Conservation (phyloP, 2,888 invertebrate genomes). For the Diloba caeruleocephala region DNA sequence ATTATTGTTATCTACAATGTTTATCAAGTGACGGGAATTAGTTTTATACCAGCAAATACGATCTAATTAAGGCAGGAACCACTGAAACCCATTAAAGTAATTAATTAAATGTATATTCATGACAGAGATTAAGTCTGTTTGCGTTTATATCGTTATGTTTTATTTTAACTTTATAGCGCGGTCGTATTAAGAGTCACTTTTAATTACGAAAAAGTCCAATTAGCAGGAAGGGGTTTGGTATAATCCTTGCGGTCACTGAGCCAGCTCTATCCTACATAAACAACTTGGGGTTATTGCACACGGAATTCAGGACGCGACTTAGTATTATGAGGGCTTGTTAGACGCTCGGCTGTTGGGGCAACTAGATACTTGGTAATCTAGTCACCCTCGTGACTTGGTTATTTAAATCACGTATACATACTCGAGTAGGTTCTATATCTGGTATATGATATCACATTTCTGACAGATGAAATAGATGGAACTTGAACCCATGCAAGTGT, state of each 20-base stretch:
- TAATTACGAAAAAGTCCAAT: slow-evolving; percentile 52
- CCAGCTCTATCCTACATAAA: slow-evolving; percentile 31
- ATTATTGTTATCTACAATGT: neutral
- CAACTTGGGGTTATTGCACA: slow-evolving; percentile 9
- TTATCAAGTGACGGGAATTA: neutral
- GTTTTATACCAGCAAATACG: neutral
- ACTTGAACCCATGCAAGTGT: no score
- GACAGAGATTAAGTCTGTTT: slow-evolving; percentile 15
- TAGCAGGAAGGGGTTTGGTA: slow-evolving; percentile 37
- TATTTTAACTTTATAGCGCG: slow-evolving; percentile 32
- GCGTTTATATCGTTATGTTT: slow-evolving; percentile 35
- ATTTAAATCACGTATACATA: no score
- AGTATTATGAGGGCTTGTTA: neutral
- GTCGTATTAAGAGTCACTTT: slow-evolving; percentile 46
- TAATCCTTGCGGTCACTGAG: slow-evolving; percentile 53
- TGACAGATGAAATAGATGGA: no score
- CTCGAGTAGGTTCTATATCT: no score
- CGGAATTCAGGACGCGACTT: neutral
- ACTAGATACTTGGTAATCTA: no score
- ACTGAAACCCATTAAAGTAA: neutral
- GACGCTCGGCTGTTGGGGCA: neutral
- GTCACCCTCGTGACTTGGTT: no score
- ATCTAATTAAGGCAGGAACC: slow-evolving; percentile 8
- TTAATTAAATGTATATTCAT: slow-evolving; percentile 19
- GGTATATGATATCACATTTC: no score